These are phyloP conservation scores for Tyto alba DNA, from an alignment of 2,113 vertebrate species.

Conservation along the genomic window DNA sequence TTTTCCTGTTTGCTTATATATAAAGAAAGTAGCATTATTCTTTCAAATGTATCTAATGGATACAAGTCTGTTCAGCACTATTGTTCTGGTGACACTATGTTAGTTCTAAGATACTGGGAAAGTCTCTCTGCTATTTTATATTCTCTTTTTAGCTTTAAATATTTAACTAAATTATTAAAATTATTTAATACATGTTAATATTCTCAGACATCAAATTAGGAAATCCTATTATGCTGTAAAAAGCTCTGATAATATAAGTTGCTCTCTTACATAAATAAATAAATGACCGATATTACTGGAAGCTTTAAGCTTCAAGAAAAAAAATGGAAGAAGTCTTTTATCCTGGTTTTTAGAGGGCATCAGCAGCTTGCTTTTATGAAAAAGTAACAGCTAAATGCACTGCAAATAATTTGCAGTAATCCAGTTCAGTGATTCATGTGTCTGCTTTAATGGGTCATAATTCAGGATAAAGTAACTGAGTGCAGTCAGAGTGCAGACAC, in stretches of 20 bases:
- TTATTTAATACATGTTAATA: slow-evolving; percentile 65
- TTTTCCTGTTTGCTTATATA: background rate
- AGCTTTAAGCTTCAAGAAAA: slow-evolving; percentile 73
- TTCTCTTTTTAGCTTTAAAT: slow-evolving; percentile 8
- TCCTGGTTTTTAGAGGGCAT: slow-evolving; percentile 84
- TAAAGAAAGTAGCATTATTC: background rate
- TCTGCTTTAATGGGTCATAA: slow-evolving; percentile 87
- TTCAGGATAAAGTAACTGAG: slow-evolving; percentile 83
- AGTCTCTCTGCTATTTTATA: background rate
- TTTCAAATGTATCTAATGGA: background rate
- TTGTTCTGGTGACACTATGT: background rate
- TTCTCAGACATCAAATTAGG: slow-evolving; percentile 67
- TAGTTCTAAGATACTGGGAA: background rate
- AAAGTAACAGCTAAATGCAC: slow-evolving; percentile 89
- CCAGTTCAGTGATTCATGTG: slow-evolving; percentile 89
- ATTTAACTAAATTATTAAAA: slow-evolving; percentile 57
- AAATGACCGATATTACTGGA: slow-evolving; percentile 75
- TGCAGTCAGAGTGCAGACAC: slow-evolving; percentile 80
- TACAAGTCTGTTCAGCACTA: background rate
- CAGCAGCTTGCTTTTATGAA: slow-evolving; percentile 86
- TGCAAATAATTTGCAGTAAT: slow-evolving; percentile 91
- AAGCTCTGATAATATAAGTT: slow-evolving; percentile 72
- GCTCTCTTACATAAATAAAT: slow-evolving; percentile 77
- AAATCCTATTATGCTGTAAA: slow-evolving; percentile 65
- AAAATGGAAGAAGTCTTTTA: slow-evolving; percentile 82